Percentiles rank a stretch among this genome's conserved stretches.
These are phyloP conservation scores for Acanthosoma haemorrhoidale DNA, from an alignment of 2,888 invertebrate species.

Conservation along the genomic window DNA sequence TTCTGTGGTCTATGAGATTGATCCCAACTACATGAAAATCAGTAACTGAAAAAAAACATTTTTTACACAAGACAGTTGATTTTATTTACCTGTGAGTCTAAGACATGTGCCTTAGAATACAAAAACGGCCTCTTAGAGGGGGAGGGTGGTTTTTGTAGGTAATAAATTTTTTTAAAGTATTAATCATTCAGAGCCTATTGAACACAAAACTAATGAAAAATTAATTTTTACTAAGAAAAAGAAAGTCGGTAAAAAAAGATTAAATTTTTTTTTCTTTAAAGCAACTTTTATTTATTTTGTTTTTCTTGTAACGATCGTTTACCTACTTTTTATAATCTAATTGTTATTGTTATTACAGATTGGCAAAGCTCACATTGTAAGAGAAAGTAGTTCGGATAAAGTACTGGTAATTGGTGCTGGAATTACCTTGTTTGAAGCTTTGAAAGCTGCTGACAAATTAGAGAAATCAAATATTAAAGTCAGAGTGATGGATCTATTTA, in stretches of 20 bases:
- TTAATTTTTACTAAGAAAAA: too few relatives aligned
- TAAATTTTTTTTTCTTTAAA: not conserved
- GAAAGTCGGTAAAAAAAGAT: not conserved
- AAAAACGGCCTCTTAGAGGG: too few relatives aligned
- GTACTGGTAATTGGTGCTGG: conserved; percentile 88
- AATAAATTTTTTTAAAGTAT: too few relatives aligned
- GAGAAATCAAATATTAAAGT: conserved; percentile 64
- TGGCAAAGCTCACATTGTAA: conserved; percentile 75
- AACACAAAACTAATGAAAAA: not conserved
- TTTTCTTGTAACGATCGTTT: not conserved
- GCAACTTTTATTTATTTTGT: not conserved
- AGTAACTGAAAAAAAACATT: too few relatives aligned
- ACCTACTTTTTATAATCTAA: not conserved
- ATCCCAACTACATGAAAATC: too few relatives aligned
- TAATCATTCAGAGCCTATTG: too few relatives aligned
- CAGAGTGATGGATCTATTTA: conserved; percentile 91
- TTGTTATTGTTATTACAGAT: conserved; percentile 47
- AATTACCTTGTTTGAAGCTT: conserved; percentile 85
- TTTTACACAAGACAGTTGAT: too few relatives aligned
- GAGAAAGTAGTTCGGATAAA: conserved; percentile 67
- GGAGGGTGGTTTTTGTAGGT: too few relatives aligned
- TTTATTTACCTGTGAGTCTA: too few relatives aligned
- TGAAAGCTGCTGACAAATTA: conserved; percentile 74
- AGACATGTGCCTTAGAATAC: too few relatives aligned
- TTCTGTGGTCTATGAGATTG: too few relatives aligned